A percentile compares a stretch with the other conserved stretches of the same genome.
phyloP scores from a whole-genome alignment of 2,888 invertebrate species.

The Athalia cordata region DNA sequence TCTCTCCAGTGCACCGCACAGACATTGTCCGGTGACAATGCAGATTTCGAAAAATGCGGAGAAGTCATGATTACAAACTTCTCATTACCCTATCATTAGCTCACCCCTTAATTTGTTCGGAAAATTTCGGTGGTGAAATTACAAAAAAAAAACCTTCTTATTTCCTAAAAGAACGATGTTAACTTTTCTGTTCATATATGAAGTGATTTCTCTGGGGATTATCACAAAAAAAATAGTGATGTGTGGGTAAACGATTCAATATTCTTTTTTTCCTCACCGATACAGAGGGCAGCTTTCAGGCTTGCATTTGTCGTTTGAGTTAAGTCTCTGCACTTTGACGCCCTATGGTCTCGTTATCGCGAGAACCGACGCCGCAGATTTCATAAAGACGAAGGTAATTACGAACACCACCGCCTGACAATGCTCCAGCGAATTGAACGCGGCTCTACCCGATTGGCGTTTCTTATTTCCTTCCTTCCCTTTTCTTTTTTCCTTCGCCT shows the following conservation, averaged over 20 bases:
- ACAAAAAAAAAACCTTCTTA: too few relatives aligned
- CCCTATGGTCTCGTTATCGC: neutral
- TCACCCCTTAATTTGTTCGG: too few relatives aligned
- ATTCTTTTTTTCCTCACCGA: too few relatives aligned
- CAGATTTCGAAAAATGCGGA: neutral
- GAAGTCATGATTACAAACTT: too few relatives aligned
- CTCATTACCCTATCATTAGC: too few relatives aligned
- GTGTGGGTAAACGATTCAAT: too few relatives aligned
- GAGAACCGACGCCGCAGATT: neutral
- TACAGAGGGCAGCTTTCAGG: too few relatives aligned
- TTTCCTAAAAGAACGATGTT: too few relatives aligned
- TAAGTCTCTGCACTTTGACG: neutral
- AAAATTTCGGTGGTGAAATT: too few relatives aligned
- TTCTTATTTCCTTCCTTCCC: conserved; percentile 8
- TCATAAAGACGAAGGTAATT: conserved; percentile 40
- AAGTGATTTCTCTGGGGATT: too few relatives aligned
- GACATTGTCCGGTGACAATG: neutral
- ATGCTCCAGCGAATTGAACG: conserved; percentile 31
- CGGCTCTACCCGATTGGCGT: conserved; percentile 28
- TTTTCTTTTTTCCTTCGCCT: neutral
- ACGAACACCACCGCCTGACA: conserved; percentile 29
- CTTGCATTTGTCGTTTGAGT: neutral
- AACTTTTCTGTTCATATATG: too few relatives aligned
- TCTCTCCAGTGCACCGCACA: neutral
- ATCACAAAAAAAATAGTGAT: too few relatives aligned